phyloP scores from a whole-genome alignment of 1,140 invertebrate species.

The Idris sp. region DNA sequence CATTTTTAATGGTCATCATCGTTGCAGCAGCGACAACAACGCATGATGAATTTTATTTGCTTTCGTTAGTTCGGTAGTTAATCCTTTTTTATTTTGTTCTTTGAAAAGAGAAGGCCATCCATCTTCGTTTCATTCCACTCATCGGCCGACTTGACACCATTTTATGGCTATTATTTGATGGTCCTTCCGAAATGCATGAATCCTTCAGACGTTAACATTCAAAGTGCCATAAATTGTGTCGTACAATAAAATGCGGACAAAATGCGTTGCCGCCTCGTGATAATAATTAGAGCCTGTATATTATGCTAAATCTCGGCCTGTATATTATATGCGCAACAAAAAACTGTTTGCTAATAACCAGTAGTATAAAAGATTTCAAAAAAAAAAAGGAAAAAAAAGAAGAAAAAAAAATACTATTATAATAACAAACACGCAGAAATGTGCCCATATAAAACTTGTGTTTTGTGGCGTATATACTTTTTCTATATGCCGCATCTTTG shows the following conservation, averaged over 20 bases:
- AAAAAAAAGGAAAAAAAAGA: background rate
- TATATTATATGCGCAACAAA: slow-evolving; percentile 49
- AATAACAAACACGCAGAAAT: slow-evolving; percentile 51
- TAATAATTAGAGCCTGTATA: slow-evolving; percentile 64
- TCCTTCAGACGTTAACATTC: slow-evolving; percentile 45
- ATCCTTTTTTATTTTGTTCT: slow-evolving; percentile 60
- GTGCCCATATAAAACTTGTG: too few relatives aligned
- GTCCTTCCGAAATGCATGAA: slow-evolving; percentile 61
- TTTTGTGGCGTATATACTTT: too few relatives aligned
- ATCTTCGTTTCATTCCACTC: slow-evolving; percentile 54
- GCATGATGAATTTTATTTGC: slow-evolving; percentile 55
- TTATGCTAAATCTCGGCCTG: slow-evolving; percentile 58
- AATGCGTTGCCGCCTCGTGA: slow-evolving; percentile 29
- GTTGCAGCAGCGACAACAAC: slow-evolving; percentile 39
- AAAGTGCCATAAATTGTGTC: slow-evolving; percentile 60
- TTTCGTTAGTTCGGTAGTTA: slow-evolving; percentile 57
- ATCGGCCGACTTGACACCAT: slow-evolving; percentile 50
- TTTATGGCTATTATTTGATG: slow-evolving; percentile 59
- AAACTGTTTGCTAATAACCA: slow-evolving; percentile 35
- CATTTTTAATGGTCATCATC: slow-evolving; percentile 52
- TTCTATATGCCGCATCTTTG: too few relatives aligned
- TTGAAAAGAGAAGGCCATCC: slow-evolving; percentile 47
- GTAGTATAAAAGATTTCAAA: slow-evolving; percentile 47
- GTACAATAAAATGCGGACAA: slow-evolving; percentile 55
- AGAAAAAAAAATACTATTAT: slow-evolving; percentile 43